Percentiles rank a stretch among this genome's conserved stretches.
phyloP scores from a whole-genome alignment of 2,888 invertebrate genomes.

The Ptychoptera contaminata region DNA sequence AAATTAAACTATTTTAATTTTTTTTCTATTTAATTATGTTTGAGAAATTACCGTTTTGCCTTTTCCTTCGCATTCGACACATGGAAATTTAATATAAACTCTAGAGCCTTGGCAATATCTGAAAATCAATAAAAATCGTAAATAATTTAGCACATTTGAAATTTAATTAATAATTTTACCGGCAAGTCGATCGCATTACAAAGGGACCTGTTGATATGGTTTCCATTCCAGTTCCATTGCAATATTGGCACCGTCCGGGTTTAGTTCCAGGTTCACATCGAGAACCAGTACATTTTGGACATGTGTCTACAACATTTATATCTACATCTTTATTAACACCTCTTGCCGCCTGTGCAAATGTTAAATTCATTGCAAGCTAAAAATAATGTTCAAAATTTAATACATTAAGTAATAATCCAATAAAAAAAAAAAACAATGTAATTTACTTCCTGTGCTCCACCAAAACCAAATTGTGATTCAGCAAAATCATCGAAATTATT shows the following conservation, averaged over 20 bases:
- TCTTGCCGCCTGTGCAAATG: constrained; percentile 87
- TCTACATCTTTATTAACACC: constrained; percentile 89
- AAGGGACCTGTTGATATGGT: constrained; percentile 84
- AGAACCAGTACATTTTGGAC: constrained; percentile 73
- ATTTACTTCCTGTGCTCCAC: constrained; percentile 75
- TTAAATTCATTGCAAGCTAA: constrained; percentile 70
- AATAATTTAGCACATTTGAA: neutral
- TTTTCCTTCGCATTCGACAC: constrained; percentile 83
- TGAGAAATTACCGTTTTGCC: constrained; percentile 63
- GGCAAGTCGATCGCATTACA: constrained; percentile 90
- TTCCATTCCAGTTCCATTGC: constrained; percentile 95
- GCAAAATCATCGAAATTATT: constrained; percentile 65
- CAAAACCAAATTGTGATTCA: constrained; percentile 80
- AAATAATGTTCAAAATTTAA: constrained; percentile 11
- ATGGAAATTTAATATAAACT: constrained; percentile 79
- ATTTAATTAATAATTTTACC: constrained; percentile 21
- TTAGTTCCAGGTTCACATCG: constrained; percentile 86
- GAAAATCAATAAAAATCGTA: neutral
- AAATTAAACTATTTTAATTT: neutral
- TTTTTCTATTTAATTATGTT: neutral
- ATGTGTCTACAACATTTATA: constrained; percentile 84
- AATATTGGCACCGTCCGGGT: constrained; percentile 74
- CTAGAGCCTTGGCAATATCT: constrained; percentile 69
- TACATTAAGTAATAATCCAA: neutral
- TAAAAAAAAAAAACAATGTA: neutral